Evolutionary conservation across 2,888 invertebrate species (phyloP).

Genomic region (Athrips mouffetella): DNA sequence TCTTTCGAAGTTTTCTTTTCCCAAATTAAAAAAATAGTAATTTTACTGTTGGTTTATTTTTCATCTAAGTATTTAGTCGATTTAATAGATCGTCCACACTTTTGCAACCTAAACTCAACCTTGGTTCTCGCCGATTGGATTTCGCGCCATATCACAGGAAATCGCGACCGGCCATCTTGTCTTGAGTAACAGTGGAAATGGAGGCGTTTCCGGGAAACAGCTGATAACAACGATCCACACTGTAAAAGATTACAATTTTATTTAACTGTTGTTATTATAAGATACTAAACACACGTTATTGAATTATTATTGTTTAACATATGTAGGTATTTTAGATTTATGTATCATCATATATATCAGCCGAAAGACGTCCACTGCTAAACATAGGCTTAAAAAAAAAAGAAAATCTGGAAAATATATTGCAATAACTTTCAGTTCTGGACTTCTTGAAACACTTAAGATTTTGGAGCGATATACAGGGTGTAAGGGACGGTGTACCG

Average conservation of each 20-base stretch:
- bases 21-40: no score
- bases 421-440: no score
- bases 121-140: conserved; percentile 6
- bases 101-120: background rate
- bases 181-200: conserved; percentile 32
- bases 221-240: conserved; percentile 25
- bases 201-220: conserved; percentile 34
- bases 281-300: background rate
- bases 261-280: background rate
- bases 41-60: no score
- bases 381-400: no score
- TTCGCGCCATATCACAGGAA: conserved; percentile 12
- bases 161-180: conserved; percentile 15
- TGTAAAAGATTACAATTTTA: conserved; percentile 5
- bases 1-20: no score
- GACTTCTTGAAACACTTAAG: no score
- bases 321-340: no score
- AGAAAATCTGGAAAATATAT: no score
- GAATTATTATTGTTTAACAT: background rate
- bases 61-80: background rate
- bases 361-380: no score
- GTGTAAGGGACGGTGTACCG: no score
- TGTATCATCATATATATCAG: no score
- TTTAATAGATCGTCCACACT: background rate
- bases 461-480: no score